These are phyloP conservation scores for Drosophila borborema DNA, from an alignment of 2,888 invertebrate genomes.

Conservation along the genomic window DNA sequence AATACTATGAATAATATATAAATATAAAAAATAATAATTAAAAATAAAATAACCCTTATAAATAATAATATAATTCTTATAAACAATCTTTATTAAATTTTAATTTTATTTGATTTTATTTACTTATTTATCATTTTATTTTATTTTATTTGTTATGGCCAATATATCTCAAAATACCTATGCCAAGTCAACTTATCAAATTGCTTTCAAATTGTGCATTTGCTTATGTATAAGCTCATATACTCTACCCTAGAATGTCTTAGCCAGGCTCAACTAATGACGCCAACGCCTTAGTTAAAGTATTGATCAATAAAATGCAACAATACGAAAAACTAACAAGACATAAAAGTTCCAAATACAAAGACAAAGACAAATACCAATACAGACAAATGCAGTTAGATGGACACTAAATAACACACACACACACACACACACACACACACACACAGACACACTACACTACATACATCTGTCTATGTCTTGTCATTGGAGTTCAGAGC, in stretches of 20 bases:
- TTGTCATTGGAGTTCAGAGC: conserved; percentile 51
- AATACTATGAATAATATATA: too few relatives aligned
- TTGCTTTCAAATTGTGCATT: too few relatives aligned
- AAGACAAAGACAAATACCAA: conserved; percentile 18
- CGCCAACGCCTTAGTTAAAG: conserved; percentile 51
- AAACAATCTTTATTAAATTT: too few relatives aligned
- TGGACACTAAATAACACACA: conserved; percentile 13
- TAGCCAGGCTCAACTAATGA: conserved; percentile 49
- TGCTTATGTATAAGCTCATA: not conserved
- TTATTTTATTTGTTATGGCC: too few relatives aligned
- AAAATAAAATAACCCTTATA: too few relatives aligned
- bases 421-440: conserved; percentile 16
- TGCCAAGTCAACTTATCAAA: too few relatives aligned
- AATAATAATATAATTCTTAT: too few relatives aligned
- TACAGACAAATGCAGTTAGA: conserved; percentile 46
- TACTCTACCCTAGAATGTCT: not conserved
- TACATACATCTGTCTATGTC: conserved; percentile 19
- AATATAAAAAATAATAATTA: too few relatives aligned
- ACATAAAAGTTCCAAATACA: conserved; percentile 29
- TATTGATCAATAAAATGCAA: conserved; percentile 75
- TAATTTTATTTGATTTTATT: too few relatives aligned
- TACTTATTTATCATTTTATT: too few relatives aligned
- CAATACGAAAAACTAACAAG: conserved; percentile 36
- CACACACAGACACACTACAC: not conserved
- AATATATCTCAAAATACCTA: too few relatives aligned